Evolutionary conservation across 2,888 invertebrate genomes (phyloP).

Genomic region (Ormyrus pomaceus): DNA sequence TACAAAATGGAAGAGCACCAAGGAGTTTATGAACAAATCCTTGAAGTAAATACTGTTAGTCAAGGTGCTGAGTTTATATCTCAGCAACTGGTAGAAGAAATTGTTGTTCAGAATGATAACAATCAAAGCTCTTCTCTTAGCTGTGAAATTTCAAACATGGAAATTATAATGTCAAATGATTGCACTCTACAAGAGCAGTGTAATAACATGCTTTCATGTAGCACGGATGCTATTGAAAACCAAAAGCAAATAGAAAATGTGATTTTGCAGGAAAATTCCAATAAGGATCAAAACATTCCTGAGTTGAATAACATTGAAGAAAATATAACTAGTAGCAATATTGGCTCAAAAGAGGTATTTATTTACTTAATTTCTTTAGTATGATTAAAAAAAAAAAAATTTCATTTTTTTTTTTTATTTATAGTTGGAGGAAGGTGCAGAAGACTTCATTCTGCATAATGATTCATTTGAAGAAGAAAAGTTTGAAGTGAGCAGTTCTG

Average conservation of each 20-base stretch:
- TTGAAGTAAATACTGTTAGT: conserved; percentile 38
- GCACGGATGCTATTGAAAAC: conserved; percentile 18
- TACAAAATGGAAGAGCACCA: conserved; percentile 52
- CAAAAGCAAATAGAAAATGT: conserved; percentile 42
- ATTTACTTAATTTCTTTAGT: neutral
- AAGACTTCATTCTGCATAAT: conserved; percentile 33
- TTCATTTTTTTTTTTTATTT: conserved; percentile 14
- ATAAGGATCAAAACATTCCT: conserved; percentile 30
- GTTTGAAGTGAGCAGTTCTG: conserved; percentile 19
- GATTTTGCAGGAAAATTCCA: conserved; percentile 28
- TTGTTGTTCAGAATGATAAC: conserved; percentile 47
- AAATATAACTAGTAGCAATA: conserved; percentile 17
- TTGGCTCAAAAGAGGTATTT: conserved; percentile 48
- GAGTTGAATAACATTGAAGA: conserved; percentile 38
- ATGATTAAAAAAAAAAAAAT: neutral
- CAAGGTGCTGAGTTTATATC: conserved; percentile 36
- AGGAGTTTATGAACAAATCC: conserved; percentile 46
- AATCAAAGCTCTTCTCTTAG: conserved; percentile 34
- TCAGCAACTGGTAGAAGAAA: conserved; percentile 49
- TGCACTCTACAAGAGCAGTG: conserved; percentile 47
- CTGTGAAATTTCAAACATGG: conserved; percentile 47
- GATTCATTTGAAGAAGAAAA: conserved; percentile 37
- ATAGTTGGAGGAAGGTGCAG: conserved; percentile 28
- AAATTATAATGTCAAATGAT: conserved; percentile 51
- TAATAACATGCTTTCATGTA: conserved; percentile 24